Base-by-base conservation (phyloP, 2,888 invertebrate genomes). In the Bellardia pandia region DNA sequence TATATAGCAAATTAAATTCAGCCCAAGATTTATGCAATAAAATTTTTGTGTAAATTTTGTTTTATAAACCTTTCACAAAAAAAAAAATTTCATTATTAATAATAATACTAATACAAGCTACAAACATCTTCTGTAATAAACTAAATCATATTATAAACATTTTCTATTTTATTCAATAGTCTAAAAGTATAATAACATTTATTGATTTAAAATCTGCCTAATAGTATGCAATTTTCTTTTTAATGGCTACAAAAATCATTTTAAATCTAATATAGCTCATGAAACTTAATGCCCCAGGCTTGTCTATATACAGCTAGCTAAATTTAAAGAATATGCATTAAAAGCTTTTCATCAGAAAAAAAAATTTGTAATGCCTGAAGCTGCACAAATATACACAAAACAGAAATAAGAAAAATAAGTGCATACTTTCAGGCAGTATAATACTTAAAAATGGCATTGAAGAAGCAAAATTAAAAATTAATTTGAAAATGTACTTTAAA, bases 401-500 rank as follows among this genome's bases (percentile, higher is more conserved):
- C 33, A 8, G 1, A 37, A 40, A 9, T 42, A 16, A 58, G 37
- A 37, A 37, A 37, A 37, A 37, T 37, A 56, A 56, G 1, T 30
- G 11, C n/a, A 68, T 74, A 51, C 51, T 82, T 75, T 68, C 2
- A 45, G 48, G 58, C 9, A 53, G 16, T n/a, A 3, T 4, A 16
- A 11, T 42, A 13, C 1, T 13, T 2, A 3, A 11, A 45, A 11
- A 45, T 45, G 9, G 16, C 33, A 68, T 69, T 69, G 56, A 16
- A 58, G n/a, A 58, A 37, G 37, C 6, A 37, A 37, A 37, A 37
- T 37, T 37, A 5, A 37, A 37, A 23, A 23, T 23, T 37, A 6
- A 37, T 37, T 3, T 3, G 11, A 58, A 58, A 58, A 58, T 2
- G 11, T 0, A 1, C 58, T 16, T 58, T 58, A 23, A 58, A 58